These are phyloP conservation scores for Chascanopsetta lugubris DNA, from an alignment of 2,113 vertebrate species.

Conservation along the genomic window DNA sequence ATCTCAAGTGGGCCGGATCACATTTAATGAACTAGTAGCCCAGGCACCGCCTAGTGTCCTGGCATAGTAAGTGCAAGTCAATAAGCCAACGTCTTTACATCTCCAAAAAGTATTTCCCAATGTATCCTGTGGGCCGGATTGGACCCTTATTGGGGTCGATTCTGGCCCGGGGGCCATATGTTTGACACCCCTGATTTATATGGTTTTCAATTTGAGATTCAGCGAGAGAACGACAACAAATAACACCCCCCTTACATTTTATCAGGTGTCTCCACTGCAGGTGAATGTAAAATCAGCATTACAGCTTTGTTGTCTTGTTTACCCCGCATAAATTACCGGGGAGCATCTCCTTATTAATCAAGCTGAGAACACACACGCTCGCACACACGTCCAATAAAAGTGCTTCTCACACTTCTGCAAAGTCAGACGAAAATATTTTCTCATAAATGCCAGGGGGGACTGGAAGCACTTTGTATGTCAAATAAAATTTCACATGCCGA, in stretches of 20 bases:
- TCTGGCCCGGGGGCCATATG: too few relatives aligned
- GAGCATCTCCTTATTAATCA: constrained; percentile 74
- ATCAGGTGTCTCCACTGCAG: constrained; percentile 19
- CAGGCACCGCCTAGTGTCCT: too few relatives aligned
- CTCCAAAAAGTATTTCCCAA: too few relatives aligned
- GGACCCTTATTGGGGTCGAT: too few relatives aligned
- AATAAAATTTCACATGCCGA: constrained; percentile 71
- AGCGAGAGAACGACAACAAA: constrained; percentile 25
- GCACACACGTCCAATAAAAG: constrained; percentile 60
- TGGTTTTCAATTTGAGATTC: neutral
- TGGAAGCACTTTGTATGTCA: constrained; percentile 77
- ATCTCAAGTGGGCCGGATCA: too few relatives aligned
- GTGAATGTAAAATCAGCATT: constrained; percentile 60
- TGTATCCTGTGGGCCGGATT: too few relatives aligned
- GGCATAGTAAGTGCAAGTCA: too few relatives aligned
- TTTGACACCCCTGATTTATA: too few relatives aligned
- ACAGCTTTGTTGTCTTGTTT: constrained; percentile 57
- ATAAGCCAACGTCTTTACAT: too few relatives aligned
- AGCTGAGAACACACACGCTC: constrained; percentile 41
- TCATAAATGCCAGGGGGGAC: constrained; percentile 56
- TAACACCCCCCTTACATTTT: constrained; percentile 36
- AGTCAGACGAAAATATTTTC: constrained; percentile 76
- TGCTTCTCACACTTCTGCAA: constrained; percentile 68
- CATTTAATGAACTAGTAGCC: too few relatives aligned
- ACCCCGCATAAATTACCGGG: constrained; percentile 65